Evolutionary conservation across 2,797 vertebrate genomes (phyloP).

Genomic region (Mus caroli): DNA sequence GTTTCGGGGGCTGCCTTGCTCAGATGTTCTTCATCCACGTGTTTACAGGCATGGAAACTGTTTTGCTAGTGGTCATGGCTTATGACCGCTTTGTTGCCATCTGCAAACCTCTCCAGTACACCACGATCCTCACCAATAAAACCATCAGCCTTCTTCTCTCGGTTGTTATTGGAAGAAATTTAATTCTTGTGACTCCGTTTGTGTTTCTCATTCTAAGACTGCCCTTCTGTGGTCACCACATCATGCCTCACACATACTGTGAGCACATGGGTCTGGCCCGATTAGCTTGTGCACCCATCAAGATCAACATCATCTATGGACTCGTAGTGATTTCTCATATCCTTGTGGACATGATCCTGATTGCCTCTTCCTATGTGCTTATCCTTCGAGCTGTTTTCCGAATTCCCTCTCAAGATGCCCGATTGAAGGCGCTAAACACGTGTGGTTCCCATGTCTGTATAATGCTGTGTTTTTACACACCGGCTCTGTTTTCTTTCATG

Average conservation of each 20-base stretch:
- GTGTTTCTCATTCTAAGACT: slow-evolving; percentile 76
- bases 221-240: slow-evolving; percentile 71
- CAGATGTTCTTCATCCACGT: slow-evolving; percentile 87
- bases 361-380: slow-evolving; percentile 70
- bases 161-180: slow-evolving; percentile 71
- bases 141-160: slow-evolving; percentile 54
- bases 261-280: slow-evolving; percentile 81
- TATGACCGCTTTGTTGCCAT: slow-evolving; percentile 92
- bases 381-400: slow-evolving; percentile 76
- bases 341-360: slow-evolving; percentile 77
- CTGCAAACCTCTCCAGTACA: slow-evolving; percentile 90
- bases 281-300: slow-evolving; percentile 73
- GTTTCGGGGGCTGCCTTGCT: slow-evolving; percentile 83
- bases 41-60: slow-evolving; percentile 87
- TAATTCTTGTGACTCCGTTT: slow-evolving; percentile 75
- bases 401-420: slow-evolving; percentile 72
- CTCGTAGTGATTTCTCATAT: slow-evolving; percentile 79
- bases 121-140: slow-evolving; percentile 87
- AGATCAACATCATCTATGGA: slow-evolving; percentile 76
- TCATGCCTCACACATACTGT: slow-evolving; percentile 78
- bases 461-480: slow-evolving; percentile 76
- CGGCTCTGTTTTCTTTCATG: slow-evolving; percentile 74
- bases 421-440: slow-evolving; percentile 77
- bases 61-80: slow-evolving; percentile 89
- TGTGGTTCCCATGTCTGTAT: slow-evolving; percentile 80